A percentile compares a stretch with the other conserved stretches of the same genome.
These are phyloP conservation scores for Scaptomyza tumidula DNA, from an alignment of 2,888 invertebrate genomes.

Conservation along the genomic window DNA sequence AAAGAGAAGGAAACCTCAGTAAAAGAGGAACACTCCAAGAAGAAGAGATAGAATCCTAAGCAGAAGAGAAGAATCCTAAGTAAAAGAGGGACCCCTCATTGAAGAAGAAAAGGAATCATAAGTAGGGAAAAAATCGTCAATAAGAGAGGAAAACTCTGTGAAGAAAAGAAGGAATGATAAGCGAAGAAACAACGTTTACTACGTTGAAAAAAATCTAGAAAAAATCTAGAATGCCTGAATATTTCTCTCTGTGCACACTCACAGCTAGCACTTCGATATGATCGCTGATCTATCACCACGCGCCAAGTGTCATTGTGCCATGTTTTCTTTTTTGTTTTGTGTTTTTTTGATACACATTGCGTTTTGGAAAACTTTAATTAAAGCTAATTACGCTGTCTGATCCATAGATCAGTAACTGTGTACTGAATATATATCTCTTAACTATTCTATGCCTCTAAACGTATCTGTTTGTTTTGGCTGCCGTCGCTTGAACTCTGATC, in stretches of 20 bases:
- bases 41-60: not conserved
- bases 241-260: slow-evolving; percentile 44
- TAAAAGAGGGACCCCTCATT: not conserved
- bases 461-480: slow-evolving; percentile 57
- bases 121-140: too few relatives aligned
- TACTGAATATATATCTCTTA: slow-evolving; percentile 31
- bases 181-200: too few relatives aligned
- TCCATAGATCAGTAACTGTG: slow-evolving; percentile 34
- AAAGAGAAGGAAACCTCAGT: not conserved
- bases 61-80: not conserved
- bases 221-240: too few relatives aligned
- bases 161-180: not conserved
- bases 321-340: not conserved
- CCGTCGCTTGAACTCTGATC: slow-evolving; percentile 60
- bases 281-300: slow-evolving; percentile 72
- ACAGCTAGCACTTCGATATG: slow-evolving; percentile 28
- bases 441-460: slow-evolving; percentile 18
- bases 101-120: too few relatives aligned
- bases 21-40: not conserved
- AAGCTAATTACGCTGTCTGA: slow-evolving; percentile 59
- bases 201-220: too few relatives aligned
- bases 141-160: not conserved
- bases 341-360: slow-evolving; percentile 66
- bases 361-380: slow-evolving; percentile 72
- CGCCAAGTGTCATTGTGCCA: slow-evolving; percentile 62